phyloP scores from a whole-genome alignment of 2,888 invertebrate genomes.

The Eupsilia transversa region DNA sequence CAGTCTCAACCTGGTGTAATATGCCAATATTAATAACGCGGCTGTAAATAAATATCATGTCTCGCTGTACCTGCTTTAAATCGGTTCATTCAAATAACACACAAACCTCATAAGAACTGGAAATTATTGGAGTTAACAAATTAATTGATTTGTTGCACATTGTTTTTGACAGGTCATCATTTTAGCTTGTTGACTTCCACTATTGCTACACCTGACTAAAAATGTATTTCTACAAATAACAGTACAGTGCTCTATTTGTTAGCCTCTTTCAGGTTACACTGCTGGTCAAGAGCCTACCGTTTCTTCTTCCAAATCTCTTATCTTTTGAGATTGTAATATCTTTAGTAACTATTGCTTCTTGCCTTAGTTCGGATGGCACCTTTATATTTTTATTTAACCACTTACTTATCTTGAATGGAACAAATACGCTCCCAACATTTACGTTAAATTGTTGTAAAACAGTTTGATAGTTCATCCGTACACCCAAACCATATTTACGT shows the following conservation, averaged over 20 bases:
- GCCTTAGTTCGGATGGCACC: not conserved
- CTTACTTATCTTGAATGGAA: not conserved
- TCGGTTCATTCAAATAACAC: slow-evolving; percentile 45
- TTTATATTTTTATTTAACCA: not conserved
- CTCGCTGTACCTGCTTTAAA: slow-evolving; percentile 34
- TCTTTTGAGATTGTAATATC: not conserved
- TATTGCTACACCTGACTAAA: not conserved
- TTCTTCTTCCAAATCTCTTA: not conserved
- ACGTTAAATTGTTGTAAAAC: slow-evolving; percentile 15
- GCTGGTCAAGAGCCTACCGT: not conserved
- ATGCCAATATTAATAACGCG: slow-evolving; percentile 52
- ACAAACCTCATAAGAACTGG: slow-evolving; percentile 45
- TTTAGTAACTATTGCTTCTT: not conserved
- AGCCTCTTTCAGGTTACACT: not conserved
- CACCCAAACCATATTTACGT: slow-evolving; percentile 51
- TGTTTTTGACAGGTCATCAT: slow-evolving; percentile 28
- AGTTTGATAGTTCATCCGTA: slow-evolving; percentile 14
- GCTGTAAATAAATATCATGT: slow-evolving; percentile 38
- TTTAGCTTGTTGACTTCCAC: slow-evolving; percentile 4
- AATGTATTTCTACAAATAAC: not conserved
- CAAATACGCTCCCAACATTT: slow-evolving; percentile 17
- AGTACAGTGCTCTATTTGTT: not conserved
- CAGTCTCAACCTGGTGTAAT: slow-evolving; percentile 35
- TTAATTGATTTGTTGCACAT: slow-evolving; percentile 25
- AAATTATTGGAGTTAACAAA: slow-evolving; percentile 24